Evolutionary conservation across 2,888 invertebrate genomes (phyloP), one percentile per base, ranked within the genome.

Genomic region (Colostygia pectinataria): DNA sequence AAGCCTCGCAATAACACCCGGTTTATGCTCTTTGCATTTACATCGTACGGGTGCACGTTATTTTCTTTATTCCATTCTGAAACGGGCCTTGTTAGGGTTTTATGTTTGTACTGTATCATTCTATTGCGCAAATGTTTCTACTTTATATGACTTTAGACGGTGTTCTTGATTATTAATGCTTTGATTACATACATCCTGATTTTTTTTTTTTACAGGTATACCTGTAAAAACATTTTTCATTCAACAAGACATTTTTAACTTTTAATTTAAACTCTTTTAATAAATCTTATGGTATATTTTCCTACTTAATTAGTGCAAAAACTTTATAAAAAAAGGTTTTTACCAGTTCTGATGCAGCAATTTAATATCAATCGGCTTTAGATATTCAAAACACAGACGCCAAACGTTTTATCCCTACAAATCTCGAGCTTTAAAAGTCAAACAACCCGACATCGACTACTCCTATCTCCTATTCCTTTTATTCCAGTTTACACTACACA

Each of bases 21-120:
- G 53, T 58, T 62, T 59, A 66, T 65, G 57, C 61, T 63, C 56
- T 63, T 63, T 66, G 67, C 63, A 66, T 67, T 66, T 66, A 69
- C 62, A 65, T 63, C 42, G 54, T 53, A 37, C 50, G 55, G 51
- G 52, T 55, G 56, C 51, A 57, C 52, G 46, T 51, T 53, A 55
- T 50, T 53, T 55, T 58, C 49, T 55, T 50, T 54, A 55, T 55
- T 53, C 42, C 29, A 36, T 49, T 41, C 42, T 33, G 48, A 45
- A 48, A 50, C 10, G 46, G 47, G 42, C 55, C 57, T 57, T 55
- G 50, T 57, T 57, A 57, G 38, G 23, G 41, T 42, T 53, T 56
- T 53, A 56, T 54, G 54, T 48, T 48, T 54, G 49, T 52, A 37
- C 47, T 55, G 49, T 39, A 52, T 48, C 54, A 48, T 48, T 53